Evolutionary conservation across 2,113 vertebrate genomes (phyloP).

Genomic region (Aspidoscelis tigris): DNA sequence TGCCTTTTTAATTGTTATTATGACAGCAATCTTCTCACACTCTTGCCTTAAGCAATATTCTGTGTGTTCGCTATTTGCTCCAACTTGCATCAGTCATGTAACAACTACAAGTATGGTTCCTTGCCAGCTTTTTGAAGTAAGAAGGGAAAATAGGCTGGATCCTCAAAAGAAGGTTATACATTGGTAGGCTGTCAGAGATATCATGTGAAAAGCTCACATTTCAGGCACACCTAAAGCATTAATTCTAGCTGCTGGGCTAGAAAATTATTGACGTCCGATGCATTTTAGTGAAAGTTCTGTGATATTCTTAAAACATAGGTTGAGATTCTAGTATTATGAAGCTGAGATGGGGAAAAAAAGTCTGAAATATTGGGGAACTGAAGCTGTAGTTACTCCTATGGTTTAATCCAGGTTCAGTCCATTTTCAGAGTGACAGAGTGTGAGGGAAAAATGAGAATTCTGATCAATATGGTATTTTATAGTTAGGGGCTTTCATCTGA

Average conservation of each 20-base stretch:
- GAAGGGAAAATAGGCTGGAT: not conserved
- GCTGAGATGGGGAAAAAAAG: not conserved
- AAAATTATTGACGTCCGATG: no score
- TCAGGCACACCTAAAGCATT: not conserved
- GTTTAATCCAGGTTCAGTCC: no score
- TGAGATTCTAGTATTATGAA: not conserved
- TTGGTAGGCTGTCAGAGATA: conserved; percentile 1
- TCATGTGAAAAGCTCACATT: not conserved
- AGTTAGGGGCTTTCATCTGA: no score
- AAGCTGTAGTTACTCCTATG: not conserved
- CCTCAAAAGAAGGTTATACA: conserved; percentile 2
- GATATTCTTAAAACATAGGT: not conserved
- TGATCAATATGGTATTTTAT: no score
- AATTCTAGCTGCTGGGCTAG: not conserved
- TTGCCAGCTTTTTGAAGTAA: conserved; percentile 20
- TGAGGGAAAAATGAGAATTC: no score
- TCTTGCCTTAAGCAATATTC: conserved; percentile 20
- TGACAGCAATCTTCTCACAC: conserved; percentile 1
- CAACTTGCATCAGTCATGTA: conserved; percentile 3
- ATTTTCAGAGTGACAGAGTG: no score
- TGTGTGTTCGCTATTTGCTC: conserved; percentile 19
- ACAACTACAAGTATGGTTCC: not conserved
- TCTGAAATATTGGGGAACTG: not conserved
- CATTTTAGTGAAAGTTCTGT: not conserved
- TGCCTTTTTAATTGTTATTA: conserved; percentile 31